Percentiles rank a stretch among this genome's conserved stretches.
Evolutionary conservation across 2,113 vertebrate genomes (phyloP).

Genomic region (Oncorhynchus nerka): DNA sequence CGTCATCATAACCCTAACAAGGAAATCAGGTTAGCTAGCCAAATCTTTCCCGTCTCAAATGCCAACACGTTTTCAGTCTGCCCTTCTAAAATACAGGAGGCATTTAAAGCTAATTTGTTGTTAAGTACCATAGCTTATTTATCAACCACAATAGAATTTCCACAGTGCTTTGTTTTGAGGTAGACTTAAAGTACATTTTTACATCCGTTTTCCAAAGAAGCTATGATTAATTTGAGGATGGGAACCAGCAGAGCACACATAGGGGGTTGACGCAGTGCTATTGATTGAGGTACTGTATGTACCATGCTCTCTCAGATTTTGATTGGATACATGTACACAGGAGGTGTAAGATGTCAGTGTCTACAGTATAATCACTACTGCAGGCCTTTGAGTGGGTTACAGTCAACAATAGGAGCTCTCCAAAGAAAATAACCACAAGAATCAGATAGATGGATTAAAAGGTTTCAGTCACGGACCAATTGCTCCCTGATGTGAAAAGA

Average conservation of each 20-base stretch:
- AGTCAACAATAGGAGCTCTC: background rate
- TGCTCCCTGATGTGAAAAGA: background rate
- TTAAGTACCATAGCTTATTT: background rate
- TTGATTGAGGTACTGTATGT: conserved; percentile 47
- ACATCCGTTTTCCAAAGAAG: conserved; percentile 30
- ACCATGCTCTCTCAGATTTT: conserved; percentile 45
- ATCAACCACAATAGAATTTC: background rate
- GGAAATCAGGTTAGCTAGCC: conserved; percentile 16
- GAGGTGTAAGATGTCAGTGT: conserved; percentile 43
- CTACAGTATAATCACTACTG: conserved; percentile 16
- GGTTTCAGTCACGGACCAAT: background rate
- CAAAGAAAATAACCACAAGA: background rate
- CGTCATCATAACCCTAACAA: background rate
- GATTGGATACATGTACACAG: conserved; percentile 43
- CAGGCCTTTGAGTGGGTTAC: conserved; percentile 16
- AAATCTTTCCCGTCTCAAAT: conserved; percentile 23
- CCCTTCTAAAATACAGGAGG: background rate
- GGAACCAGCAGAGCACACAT: conserved; percentile 24
- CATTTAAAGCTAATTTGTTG: conserved; percentile 11
- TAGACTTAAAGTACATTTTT: background rate
- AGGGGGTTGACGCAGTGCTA: conserved; percentile 34
- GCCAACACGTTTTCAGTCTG: conserved; percentile 9
- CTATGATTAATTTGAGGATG: conserved; percentile 47
- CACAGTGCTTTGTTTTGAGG: background rate
- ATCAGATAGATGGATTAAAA: background rate